Evolutionary conservation across 2,888 invertebrate genomes (phyloP).

Genomic region (Luperina nickerlii): DNA sequence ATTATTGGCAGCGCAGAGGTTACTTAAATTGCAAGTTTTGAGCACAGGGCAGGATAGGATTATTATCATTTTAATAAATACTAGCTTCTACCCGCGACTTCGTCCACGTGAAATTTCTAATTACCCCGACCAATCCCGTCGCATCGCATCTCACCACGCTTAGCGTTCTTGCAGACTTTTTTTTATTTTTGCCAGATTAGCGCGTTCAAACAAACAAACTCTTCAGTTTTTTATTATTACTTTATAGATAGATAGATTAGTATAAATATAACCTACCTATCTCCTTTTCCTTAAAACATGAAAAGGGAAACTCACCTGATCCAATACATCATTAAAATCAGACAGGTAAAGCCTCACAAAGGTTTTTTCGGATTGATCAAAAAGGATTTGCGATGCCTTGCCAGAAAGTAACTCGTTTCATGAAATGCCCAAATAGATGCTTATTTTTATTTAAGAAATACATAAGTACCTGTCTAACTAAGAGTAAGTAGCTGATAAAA

Average conservation of each 20-base stretch:
- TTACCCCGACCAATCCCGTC: too few relatives aligned
- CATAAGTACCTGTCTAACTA: not conserved
- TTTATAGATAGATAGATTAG: not conserved
- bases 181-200: too few relatives aligned
- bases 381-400: not conserved
- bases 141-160: too few relatives aligned
- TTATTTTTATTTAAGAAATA: not conserved
- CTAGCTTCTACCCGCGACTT: too few relatives aligned
- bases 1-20: too few relatives aligned
- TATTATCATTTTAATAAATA: too few relatives aligned
- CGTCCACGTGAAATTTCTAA: too few relatives aligned
- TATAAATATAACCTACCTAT: not conserved
- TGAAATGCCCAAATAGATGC: not conserved
- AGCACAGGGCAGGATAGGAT: too few relatives aligned
- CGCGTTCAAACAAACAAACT: not conserved
- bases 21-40: too few relatives aligned
- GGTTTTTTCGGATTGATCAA: not conserved
- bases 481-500: not conserved
- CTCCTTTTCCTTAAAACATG: not conserved
- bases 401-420: not conserved
- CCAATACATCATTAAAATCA: not conserved
- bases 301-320: not conserved
- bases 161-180: too few relatives aligned
- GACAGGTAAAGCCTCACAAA: not conserved
- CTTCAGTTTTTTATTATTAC: not conserved